Conservation (phyloP, 2,113 vertebrate species). For the Marcusenius ussheri region DNA sequence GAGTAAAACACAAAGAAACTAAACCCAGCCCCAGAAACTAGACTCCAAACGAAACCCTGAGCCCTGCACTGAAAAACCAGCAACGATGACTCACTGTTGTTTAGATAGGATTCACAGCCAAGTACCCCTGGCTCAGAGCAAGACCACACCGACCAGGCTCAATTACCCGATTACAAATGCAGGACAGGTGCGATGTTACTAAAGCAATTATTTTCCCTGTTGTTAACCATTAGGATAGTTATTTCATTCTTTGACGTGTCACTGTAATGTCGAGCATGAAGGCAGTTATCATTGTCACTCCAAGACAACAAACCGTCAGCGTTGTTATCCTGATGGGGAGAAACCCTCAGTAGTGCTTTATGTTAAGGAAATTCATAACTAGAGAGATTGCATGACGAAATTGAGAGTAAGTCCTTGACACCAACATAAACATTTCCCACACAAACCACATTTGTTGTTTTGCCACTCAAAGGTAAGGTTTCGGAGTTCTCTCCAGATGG, state of each 20-base stretch:
- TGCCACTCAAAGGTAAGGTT: not conserved
- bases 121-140: not conserved
- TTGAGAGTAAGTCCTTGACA: not conserved
- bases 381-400: not conserved
- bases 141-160: not conserved
- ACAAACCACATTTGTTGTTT: not conserved
- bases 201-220: not conserved
- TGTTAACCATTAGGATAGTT: not conserved
- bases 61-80: not conserved
- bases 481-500: not conserved
- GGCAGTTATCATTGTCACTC: not conserved
- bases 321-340: not conserved
- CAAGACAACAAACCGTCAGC: not conserved
- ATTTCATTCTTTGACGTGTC: not conserved
- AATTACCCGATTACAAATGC: not conserved
- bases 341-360: not conserved
- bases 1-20: not conserved
- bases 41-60: not conserved
- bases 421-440: not conserved
- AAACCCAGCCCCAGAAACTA: not conserved
- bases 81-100: not conserved
- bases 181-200: not conserved
- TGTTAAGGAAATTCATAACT: not conserved
- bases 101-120: not conserved
- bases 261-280: not conserved